phyloP scores from a whole-genome alignment of 2,797 vertebrate genomes.

The Lindbergichthys nudifrons region DNA sequence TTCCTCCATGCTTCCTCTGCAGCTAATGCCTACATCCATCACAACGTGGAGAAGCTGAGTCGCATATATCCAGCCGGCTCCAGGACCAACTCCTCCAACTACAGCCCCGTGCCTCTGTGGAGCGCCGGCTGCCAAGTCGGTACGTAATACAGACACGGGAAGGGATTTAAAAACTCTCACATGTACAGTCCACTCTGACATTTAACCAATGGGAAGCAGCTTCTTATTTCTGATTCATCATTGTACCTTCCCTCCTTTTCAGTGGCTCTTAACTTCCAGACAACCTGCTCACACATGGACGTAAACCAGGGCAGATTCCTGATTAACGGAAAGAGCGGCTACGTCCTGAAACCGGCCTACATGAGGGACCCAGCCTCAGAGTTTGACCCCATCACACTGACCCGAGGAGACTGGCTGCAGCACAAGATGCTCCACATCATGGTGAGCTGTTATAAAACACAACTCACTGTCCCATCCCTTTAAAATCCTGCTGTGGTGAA shows the following conservation, averaged over 20 bases:
- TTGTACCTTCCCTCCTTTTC: not conserved
- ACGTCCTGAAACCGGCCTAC: slow-evolving; percentile 93
- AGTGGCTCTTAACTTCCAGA: slow-evolving; percentile 99
- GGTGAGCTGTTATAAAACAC: slow-evolving; percentile 73
- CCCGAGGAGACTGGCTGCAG: slow-evolving; percentile 89
- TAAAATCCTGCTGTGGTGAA: not conserved
- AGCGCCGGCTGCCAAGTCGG: slow-evolving; percentile 91
- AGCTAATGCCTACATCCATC: slow-evolving; percentile 87
- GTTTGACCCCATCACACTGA: slow-evolving; percentile 90
- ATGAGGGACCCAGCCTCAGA: slow-evolving; percentile 84
- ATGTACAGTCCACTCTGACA: not conserved
- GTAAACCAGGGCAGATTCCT: slow-evolving; percentile 93
- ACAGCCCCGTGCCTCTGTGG: slow-evolving; percentile 92
- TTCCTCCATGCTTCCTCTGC: not conserved
- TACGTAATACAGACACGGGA: not conserved
- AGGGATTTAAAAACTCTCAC: not conserved
- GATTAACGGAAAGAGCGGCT: slow-evolving; percentile 92
- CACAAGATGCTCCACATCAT: slow-evolving; percentile 88
- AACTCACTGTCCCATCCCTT: not conserved
- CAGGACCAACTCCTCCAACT: slow-evolving; percentile 97
- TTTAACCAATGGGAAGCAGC: not conserved
- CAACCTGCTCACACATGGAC: slow-evolving; percentile 89
- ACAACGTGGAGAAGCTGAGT: slow-evolving; percentile 91
- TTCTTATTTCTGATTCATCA: not conserved
- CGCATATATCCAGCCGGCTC: slow-evolving; percentile 92